These are phyloP conservation scores for Eutolmus rufibarbis DNA, from an alignment of 2,888 invertebrate species.

Conservation along the genomic window DNA sequence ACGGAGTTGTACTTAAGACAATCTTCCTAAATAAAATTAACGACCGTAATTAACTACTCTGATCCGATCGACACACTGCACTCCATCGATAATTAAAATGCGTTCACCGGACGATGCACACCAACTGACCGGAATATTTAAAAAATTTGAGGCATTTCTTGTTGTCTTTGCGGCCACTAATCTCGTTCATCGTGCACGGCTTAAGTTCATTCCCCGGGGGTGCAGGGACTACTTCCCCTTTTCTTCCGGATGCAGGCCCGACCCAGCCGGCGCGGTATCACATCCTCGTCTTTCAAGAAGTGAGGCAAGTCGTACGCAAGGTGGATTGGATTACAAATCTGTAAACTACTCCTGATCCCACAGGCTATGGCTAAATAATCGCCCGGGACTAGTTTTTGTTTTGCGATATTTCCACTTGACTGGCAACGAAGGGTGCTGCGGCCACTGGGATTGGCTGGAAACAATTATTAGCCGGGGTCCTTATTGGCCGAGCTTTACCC, in stretches of 20 bases:
- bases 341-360: slow-evolving; percentile 10
- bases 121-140: slow-evolving; percentile 16
- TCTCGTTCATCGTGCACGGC: background rate
- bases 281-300: background rate
- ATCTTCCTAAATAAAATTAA: background rate
- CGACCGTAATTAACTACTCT: background rate
- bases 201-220: background rate
- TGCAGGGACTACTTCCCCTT: background rate
- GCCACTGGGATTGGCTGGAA: background rate
- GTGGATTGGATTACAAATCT: slow-evolving; percentile 8
- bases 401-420: background rate
- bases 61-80: background rate
- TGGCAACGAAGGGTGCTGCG: background rate
- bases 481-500: background rate
- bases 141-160: background rate
- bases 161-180: slow-evolving; percentile 5
- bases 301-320: slow-evolving; percentile 22
- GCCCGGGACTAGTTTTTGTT: slow-evolving; percentile 1
- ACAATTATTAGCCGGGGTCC: background rate
- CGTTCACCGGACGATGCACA: background rate
- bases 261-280: background rate
- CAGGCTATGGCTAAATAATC: background rate
- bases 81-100: background rate
- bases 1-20: background rate
- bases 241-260: slow-evolving; percentile 4